Percentiles rank a stretch among this genome's conserved stretches.
phyloP scores from a whole-genome alignment of 2,113 vertebrate genomes.

The Castor canadensis region DNA sequence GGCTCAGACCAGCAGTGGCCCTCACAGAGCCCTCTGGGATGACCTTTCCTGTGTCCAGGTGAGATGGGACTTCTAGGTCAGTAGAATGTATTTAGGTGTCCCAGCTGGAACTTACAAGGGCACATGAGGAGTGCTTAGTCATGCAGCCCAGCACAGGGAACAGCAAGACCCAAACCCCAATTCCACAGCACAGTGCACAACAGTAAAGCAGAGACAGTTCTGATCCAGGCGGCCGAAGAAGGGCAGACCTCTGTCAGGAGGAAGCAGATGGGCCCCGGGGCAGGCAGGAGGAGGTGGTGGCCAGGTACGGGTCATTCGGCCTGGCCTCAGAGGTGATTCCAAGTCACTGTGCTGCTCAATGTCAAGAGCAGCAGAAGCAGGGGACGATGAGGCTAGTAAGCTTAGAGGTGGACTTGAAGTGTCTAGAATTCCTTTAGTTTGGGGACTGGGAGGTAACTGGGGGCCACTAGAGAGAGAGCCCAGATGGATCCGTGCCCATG shows the following conservation, averaged over 20 bases:
- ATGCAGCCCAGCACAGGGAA: constrained; percentile 45
- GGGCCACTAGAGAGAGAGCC: not conserved
- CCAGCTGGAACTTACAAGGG: not conserved
- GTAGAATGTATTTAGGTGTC: not conserved
- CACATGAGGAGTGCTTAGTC: not conserved
- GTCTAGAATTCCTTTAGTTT: not conserved
- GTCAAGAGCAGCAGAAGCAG: not conserved
- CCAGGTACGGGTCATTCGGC: not conserved
- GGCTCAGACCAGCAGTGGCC: not conserved
- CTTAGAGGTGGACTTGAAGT: not conserved
- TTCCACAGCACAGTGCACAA: constrained; percentile 76
- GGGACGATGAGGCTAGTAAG: not conserved
- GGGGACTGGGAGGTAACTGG: not conserved
- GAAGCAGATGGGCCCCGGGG: not conserved
- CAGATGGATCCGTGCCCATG: not conserved
- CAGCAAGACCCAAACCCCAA: constrained; percentile 22
- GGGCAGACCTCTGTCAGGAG: constrained; percentile 41
- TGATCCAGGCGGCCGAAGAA: constrained; percentile 77
- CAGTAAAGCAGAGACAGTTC: constrained; percentile 80
- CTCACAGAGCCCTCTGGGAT: not conserved
- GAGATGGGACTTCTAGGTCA: not conserved
- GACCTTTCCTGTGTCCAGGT: not conserved
- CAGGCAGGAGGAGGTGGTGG: not conserved
- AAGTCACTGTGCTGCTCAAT: not conserved
- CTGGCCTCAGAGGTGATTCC: not conserved